A percentile compares a stretch with the other conserved stretches of the same genome.
Conservation (phyloP, 2,888 invertebrate species). For the Hemithea aestivaria region DNA sequence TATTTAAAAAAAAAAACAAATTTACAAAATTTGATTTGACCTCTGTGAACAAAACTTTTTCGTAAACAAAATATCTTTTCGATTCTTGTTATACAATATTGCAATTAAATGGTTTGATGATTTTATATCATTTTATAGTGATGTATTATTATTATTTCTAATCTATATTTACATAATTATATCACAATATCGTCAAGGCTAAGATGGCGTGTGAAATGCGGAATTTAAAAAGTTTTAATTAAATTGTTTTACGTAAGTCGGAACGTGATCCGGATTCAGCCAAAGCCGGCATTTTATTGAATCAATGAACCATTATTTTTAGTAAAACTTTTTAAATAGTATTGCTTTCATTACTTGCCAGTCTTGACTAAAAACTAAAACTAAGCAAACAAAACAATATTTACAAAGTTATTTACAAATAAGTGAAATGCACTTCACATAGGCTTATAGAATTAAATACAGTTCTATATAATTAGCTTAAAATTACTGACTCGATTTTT, state of each 20-base stretch:
- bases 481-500: conserved; percentile 71
- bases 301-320: no score
- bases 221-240: background rate
- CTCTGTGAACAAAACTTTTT: no score
- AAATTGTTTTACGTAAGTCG: no score
- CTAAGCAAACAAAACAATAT: conserved; percentile 19
- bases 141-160: conserved; percentile 11
- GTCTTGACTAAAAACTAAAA: conserved; percentile 7
- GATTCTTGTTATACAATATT: no score
- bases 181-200: conserved; percentile 66
- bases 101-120: no score
- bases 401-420: conserved; percentile 19
- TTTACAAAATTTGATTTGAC: no score
- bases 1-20: no score
- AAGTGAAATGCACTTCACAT: conserved; percentile 31
- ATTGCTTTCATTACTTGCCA: background rate
- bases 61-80: no score
- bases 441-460: conserved; percentile 32
- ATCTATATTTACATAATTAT: conserved; percentile 43
- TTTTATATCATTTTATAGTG: no score
- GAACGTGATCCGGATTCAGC: no score
- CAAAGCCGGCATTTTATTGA: no score
- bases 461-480: conserved; percentile 49
- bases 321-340: no score
- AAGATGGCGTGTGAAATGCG: conserved; percentile 5